Evolutionary conservation across 2,888 invertebrate genomes (phyloP).

Genomic region (Cerastis leucographa): DNA sequence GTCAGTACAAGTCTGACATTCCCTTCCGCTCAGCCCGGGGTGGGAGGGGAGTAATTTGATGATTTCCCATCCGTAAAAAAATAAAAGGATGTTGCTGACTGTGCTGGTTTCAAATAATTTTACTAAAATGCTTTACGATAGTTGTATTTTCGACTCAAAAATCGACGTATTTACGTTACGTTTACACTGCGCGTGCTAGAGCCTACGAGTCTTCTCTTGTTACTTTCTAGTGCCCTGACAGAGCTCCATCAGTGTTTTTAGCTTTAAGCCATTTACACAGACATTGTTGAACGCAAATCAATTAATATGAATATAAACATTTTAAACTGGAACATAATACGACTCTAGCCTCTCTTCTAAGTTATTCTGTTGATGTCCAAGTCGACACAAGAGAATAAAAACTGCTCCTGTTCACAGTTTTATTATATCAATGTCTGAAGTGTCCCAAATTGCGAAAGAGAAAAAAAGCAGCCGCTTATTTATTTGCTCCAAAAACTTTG

Average conservation of each 20-base stretch:
- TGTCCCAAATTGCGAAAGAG: constrained; percentile 16
- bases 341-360: background rate
- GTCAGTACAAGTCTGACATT: too few relatives aligned
- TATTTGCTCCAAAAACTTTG: constrained; percentile 52
- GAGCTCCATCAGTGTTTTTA: background rate
- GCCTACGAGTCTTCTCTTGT: background rate
- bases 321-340: too few relatives aligned
- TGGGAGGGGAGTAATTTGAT: too few relatives aligned
- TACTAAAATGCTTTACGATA: too few relatives aligned
- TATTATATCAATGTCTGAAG: constrained; percentile 9
- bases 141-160: too few relatives aligned
- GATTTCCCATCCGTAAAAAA: too few relatives aligned
- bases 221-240: background rate
- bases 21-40: too few relatives aligned
- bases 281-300: background rate
- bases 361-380: background rate
- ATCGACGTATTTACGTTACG: too few relatives aligned
- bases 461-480: constrained; percentile 42
- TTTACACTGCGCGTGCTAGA: too few relatives aligned
- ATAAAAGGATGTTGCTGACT: too few relatives aligned
- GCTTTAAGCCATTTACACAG: background rate
- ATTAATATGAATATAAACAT: background rate
- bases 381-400: background rate
- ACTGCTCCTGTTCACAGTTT: background rate
- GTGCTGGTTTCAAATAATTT: too few relatives aligned